These are phyloP conservation scores for Lissonota sp. DNA, from an alignment of 2,888 invertebrate genomes.

Conservation along the genomic window DNA sequence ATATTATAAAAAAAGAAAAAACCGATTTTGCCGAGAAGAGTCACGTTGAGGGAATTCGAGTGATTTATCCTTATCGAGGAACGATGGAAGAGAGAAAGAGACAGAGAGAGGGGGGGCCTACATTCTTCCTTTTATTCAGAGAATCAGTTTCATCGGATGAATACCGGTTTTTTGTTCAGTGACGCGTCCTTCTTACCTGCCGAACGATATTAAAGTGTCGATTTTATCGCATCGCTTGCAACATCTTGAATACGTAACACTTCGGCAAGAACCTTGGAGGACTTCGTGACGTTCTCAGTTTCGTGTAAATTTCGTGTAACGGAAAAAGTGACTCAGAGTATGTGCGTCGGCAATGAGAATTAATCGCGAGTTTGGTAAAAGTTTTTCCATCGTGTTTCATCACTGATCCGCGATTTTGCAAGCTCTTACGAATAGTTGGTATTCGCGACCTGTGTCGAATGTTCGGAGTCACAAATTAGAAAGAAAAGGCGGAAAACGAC, in stretches of 20 bases:
- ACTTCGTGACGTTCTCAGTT: too few species aligned
- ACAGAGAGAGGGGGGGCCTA: too few species aligned
- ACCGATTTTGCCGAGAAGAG: constrained; percentile 7
- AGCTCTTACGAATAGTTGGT: not conserved
- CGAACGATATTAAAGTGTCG: not conserved
- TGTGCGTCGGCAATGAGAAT: not conserved
- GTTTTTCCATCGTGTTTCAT: constrained; percentile 4
- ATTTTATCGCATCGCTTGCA: too few species aligned
- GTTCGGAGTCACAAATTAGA: not conserved
- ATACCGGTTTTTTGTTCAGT: constrained; percentile 12
- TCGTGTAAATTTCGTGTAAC: not conserved
- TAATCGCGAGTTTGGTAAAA: not conserved
- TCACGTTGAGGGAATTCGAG: constrained; percentile 44
- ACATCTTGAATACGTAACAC: too few species aligned
- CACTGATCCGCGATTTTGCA: not conserved
- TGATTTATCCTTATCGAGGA: constrained; percentile 19
- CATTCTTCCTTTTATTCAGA: too few species aligned
- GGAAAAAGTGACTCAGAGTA: not conserved
- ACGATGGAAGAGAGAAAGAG: not conserved
- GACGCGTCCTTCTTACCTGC: not conserved
- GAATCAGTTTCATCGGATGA: not conserved
- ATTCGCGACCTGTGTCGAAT: not conserved
- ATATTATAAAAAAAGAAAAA: constrained; percentile 34
- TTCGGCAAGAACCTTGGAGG: too few species aligned
- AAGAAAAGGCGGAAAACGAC: constrained; percentile 32